These are phyloP conservation scores for Gavialis gangeticus DNA, from an alignment of 2,113 vertebrate genomes.

Conservation along the genomic window DNA sequence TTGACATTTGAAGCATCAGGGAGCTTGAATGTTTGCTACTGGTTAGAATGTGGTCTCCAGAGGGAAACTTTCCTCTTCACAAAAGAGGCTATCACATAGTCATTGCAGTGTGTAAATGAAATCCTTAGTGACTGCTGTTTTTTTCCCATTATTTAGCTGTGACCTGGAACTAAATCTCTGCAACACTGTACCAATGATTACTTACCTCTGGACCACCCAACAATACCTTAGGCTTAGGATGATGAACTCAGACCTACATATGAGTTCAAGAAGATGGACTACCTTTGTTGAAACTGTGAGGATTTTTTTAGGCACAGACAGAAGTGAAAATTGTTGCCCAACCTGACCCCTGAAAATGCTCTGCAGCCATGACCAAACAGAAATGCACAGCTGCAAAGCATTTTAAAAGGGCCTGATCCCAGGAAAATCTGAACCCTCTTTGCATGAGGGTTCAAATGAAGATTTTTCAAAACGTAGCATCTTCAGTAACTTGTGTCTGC, in stretches of 20 bases:
- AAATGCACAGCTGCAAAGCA: too few species aligned
- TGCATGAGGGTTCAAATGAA: too few species aligned
- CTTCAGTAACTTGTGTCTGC: too few species aligned
- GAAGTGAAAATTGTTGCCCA: background rate
- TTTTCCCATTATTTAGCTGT: conserved; percentile 43
- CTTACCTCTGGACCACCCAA: conserved; percentile 8
- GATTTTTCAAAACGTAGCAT: too few species aligned
- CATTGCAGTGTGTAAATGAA: conserved; percentile 52
- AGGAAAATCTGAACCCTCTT: too few species aligned
- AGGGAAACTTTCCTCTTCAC: conserved; percentile 29
- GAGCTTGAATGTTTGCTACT: conserved; percentile 38
- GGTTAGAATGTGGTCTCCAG: conserved; percentile 38
- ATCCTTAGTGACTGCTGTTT: conserved; percentile 40
- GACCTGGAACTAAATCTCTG: conserved; percentile 53
- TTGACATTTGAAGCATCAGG: conserved; percentile 61
- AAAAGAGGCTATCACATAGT: conserved; percentile 38
- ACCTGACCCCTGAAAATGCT: background rate
- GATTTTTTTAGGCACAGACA: background rate
- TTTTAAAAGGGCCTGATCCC: too few species aligned
- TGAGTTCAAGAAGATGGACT: background rate
- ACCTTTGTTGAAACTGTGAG: background rate
- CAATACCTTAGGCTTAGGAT: background rate
- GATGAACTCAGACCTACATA: conserved; percentile 10
- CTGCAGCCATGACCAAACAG: background rate
- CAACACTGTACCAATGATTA: background rate